Percentiles rank a stretch among this genome's conserved stretches.
Conservation (phyloP, 2,113 vertebrate species). For the Glaucidium brasilianum region DNA sequence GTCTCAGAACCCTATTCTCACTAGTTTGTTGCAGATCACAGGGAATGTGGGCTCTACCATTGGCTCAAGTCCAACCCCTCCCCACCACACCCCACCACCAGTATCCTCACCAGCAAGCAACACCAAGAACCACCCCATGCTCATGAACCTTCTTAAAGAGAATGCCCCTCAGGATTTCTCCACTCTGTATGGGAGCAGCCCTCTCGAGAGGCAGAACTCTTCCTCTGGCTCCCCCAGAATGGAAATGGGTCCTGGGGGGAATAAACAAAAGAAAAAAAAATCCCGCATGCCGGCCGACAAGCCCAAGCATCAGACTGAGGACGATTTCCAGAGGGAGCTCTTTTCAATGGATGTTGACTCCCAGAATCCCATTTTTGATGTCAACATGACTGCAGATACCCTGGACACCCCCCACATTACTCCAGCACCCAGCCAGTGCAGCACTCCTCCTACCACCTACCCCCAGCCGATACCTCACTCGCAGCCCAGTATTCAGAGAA, state of each 20-base stretch:
- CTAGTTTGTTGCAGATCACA: slow-evolving; percentile 95
- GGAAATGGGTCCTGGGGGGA: slow-evolving; percentile 76
- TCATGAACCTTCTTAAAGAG: slow-evolving; percentile 98
- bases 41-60: slow-evolving; percentile 89
- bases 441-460: slow-evolving; percentile 88
- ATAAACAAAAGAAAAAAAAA: slow-evolving; percentile 94
- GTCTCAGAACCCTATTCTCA: slow-evolving; percentile 97
- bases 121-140: slow-evolving; percentile 99
- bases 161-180: slow-evolving; percentile 96
- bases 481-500: slow-evolving; percentile 83
- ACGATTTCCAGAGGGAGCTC: slow-evolving; percentile 96
- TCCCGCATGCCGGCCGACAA: slow-evolving; percentile 83
- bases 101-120: slow-evolving; percentile 97
- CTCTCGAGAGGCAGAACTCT: slow-evolving; percentile 94
- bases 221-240: slow-evolving; percentile 91
- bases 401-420: slow-evolving; percentile 96
- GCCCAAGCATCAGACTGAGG: slow-evolving; percentile 88
- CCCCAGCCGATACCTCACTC: slow-evolving; percentile 76
- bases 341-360: slow-evolving; percentile 98
- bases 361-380: slow-evolving; percentile 96
- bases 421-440: slow-evolving; percentile 95
- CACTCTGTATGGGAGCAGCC: slow-evolving; percentile 88
- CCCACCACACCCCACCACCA: slow-evolving; percentile 92
- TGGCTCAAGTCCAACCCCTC: slow-evolving; percentile 90
- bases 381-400: slow-evolving; percentile 90